These are phyloP conservation scores for Coenonympha arcania DNA, from an alignment of 2,888 invertebrate genomes.

Conservation along the genomic window DNA sequence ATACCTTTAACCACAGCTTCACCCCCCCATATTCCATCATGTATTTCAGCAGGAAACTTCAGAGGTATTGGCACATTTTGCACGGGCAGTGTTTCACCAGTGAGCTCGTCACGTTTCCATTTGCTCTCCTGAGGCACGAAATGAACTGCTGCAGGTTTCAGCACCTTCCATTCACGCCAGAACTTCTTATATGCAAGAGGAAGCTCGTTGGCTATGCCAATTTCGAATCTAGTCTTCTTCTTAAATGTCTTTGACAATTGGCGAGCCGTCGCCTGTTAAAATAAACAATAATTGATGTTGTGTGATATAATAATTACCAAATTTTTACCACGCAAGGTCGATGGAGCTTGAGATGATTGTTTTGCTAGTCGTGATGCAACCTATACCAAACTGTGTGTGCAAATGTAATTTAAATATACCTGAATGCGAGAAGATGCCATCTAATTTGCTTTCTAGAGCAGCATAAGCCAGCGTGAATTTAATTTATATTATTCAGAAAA, in stretches of 20 bases:
- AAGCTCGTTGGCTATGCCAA: slow-evolving; percentile 78
- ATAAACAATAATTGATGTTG: background rate
- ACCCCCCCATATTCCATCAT: slow-evolving; percentile 96
- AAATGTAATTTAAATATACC: slow-evolving; percentile 32
- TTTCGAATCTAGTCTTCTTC: slow-evolving; percentile 73
- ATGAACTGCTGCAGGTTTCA: slow-evolving; percentile 76
- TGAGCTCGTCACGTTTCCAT: slow-evolving; percentile 81
- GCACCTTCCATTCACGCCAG: slow-evolving; percentile 86
- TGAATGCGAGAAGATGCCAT: slow-evolving; percentile 64
- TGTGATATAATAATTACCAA: background rate
- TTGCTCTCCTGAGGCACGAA: slow-evolving; percentile 82
- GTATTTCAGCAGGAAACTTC: slow-evolving; percentile 83
- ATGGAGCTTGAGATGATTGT: background rate
- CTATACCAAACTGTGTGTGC: slow-evolving; percentile 8
- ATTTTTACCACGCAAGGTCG: background rate
- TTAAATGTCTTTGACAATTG: slow-evolving; percentile 68
- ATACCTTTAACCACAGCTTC: slow-evolving; percentile 90
- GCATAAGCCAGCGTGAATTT: slow-evolving; percentile 31
- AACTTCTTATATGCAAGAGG: slow-evolving; percentile 90
- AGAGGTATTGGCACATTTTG: slow-evolving; percentile 85
- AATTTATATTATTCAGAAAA: background rate
- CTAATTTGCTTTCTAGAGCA: slow-evolving; percentile 38
- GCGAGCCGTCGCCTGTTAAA: slow-evolving; percentile 57
- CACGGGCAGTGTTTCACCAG: slow-evolving; percentile 81
- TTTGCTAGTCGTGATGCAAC: slow-evolving; percentile 37